These are phyloP conservation scores for Pseudolycoriella hygida DNA, from an alignment of 2,888 invertebrate species.

Conservation along the genomic window DNA sequence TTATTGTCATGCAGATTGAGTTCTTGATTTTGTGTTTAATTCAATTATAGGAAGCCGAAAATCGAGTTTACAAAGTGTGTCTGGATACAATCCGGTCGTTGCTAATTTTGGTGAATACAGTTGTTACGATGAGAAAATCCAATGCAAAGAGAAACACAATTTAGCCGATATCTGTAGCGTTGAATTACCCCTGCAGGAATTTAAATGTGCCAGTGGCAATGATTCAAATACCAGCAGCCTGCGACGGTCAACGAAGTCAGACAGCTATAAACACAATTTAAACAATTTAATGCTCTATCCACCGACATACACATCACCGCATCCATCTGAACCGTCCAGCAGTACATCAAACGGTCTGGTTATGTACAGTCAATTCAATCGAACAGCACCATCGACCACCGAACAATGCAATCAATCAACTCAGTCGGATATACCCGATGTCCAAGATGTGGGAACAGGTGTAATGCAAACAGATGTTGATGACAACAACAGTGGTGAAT, in stretches of 20 bases:
- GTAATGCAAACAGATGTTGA: slow-evolving; percentile 11
- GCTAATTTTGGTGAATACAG: slow-evolving; percentile 43
- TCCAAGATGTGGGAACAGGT: slow-evolving; percentile 13
- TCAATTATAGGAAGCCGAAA: no score
- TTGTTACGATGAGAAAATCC: slow-evolving; percentile 43
- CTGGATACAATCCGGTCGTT: slow-evolving; percentile 6
- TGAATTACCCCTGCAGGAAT: slow-evolving; percentile 45
- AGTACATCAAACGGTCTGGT: slow-evolving; percentile 13
- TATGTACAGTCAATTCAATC: slow-evolving; percentile 12
- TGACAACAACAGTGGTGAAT: slow-evolving; percentile 2
- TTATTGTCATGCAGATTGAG: no score
- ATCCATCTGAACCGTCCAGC: slow-evolving; percentile 12
- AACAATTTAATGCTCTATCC: slow-evolving; percentile 16
- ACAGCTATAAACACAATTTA: slow-evolving; percentile 14
- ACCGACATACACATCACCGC: slow-evolving; percentile 13
- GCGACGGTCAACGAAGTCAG: slow-evolving; percentile 18
- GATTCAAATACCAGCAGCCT: slow-evolving; percentile 19
- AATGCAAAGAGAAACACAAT: slow-evolving; percentile 34
- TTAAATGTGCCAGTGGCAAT: slow-evolving; percentile 37
- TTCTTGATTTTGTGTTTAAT: no score
- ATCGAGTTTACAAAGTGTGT: slow-evolving; percentile 35
- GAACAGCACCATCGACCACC: slow-evolving; percentile 7
- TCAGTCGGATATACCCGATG: slow-evolving; percentile 12
- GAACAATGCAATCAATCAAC: slow-evolving; percentile 15
- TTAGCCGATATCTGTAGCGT: slow-evolving; percentile 38